Evolutionary conservation across 2,888 invertebrate species (phyloP), one percentile per base, ranked within the genome.

Genomic region (Leucania comma): DNA sequence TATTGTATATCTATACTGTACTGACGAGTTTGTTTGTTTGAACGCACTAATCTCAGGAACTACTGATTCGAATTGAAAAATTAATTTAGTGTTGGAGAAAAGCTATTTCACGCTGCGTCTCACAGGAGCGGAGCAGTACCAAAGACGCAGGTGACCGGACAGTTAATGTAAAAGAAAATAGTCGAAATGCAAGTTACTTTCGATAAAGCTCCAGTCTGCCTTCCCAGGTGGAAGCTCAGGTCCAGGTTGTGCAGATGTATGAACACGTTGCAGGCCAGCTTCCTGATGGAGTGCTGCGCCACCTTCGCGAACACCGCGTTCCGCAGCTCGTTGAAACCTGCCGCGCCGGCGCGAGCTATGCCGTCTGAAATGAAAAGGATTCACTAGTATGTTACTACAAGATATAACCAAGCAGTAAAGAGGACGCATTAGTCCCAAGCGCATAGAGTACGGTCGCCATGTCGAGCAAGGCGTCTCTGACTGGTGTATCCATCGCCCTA

Each of bases 221-320:
- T 96, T 57, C 97, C 97, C 46, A 99, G 96, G 94, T 99, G 99
- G 94, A 99, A 99, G 77, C 97, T 97, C 75, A 99, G 96, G 94
- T 99, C 99, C 82, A 99, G 96, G 88, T 98, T 98, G 93, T 99
- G 99, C 67, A 99, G 96, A 94, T 99, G 99, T 35, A 98, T 95
- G 93, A 99, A 99, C 46, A 99, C 99, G 92, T 99, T 99, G 91
- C 97, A 98, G 1, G 99, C 99, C 73, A 99, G 98, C 93, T 97
- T 97, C 62, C 99, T 96, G 82, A 99, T 99, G 24, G 99, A 99
- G 93, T 98, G 98, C 90, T 99, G 99, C 0, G 99, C 99, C 9
- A 99, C 99, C 91, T 97, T 98, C 2, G 99, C 99, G 95, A 99
- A 99, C 58, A 99, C 99, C 0, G 99, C 99, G 96, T 99, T 99